Evolutionary conservation across 2,797 vertebrate species (phyloP), one percentile per base, ranked within the genome.

Genomic region (Coendou prehensilis): DNA sequence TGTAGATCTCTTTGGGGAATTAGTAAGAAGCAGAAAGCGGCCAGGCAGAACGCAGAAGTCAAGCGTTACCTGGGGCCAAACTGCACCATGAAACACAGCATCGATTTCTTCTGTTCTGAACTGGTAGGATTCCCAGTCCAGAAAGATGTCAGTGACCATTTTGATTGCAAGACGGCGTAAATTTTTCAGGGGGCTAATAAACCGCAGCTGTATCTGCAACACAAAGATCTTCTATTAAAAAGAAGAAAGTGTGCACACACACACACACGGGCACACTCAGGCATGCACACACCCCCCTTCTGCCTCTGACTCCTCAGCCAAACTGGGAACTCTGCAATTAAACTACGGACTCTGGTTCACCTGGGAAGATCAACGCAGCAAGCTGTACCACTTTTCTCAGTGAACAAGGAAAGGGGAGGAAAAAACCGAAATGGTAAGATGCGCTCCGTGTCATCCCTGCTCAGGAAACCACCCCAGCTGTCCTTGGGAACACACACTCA

Each of bases 31-130:
- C 37, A 83, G 37, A 69, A 18, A 5, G 47, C 13, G 28, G 45
- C 59, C 4, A 23, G 45, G 81, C 2, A 87, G 76, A 84, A 75
- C 0, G 4, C 2, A 67, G 37, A 59, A 88, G 33, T 57, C 0
- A 22, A 50, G 26, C 20, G 54, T 97, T 98, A 99, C 99, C 99
- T 99, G 99, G 97, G 99, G 99, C 99, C 99, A 99, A 26, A 99
- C 98, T 10, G 99, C 99, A 33, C 99, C 99, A 87, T 99, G 97
- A 96, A 99, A 99, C 85, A 99, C 98, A 0, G 98, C 99, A 50
- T 99, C 99, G n/a, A 99, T 98, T 98, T 99, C 99, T 87, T 99
- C 99, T 3, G 97, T 92, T 59, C 97, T 99, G 98, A 99, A 99
- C 87, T 63, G 98, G 98, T 99, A 99, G 1, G 98, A 99, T 92